These are phyloP conservation scores for Muntiacus reevesi DNA, from an alignment of 2,113 vertebrate genomes.

Conservation along the genomic window DNA sequence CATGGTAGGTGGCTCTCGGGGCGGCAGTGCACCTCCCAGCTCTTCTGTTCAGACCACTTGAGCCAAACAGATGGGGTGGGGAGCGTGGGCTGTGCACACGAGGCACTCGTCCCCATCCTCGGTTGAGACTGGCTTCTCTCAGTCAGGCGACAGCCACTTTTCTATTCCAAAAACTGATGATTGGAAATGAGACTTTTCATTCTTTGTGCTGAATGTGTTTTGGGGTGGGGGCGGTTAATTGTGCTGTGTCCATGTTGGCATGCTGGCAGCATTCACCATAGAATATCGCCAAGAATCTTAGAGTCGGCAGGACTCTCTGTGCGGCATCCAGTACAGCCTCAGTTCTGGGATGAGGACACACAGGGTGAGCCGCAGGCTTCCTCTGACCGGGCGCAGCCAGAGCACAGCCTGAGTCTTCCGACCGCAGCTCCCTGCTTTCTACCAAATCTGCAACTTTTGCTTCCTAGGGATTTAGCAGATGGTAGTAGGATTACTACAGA, in stretches of 20 bases:
- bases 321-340: neutral
- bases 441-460: too few species aligned
- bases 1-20: conserved; percentile 77
- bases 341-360: neutral
- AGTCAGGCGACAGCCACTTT: neutral
- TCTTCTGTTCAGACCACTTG: accelerated
- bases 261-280: neutral
- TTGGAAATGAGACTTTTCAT: neutral
- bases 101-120: neutral
- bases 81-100: accelerated
- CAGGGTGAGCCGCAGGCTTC: neutral
- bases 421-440: accelerated
- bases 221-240: neutral
- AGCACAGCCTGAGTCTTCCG: neutral
- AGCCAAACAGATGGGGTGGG: neutral
- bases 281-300: accelerated
- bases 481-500: too few species aligned
- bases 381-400: accelerated
- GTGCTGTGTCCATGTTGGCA: accelerated
- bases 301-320: neutral
- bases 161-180: neutral
- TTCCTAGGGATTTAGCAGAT: neutral
- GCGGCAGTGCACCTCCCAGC: accelerated
- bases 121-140: neutral
- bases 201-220: neutral